Percentiles rank a stretch among this genome's conserved stretches.
Evolutionary conservation across 2,113 vertebrate species (phyloP).

Genomic region (Pao palembangensis): DNA sequence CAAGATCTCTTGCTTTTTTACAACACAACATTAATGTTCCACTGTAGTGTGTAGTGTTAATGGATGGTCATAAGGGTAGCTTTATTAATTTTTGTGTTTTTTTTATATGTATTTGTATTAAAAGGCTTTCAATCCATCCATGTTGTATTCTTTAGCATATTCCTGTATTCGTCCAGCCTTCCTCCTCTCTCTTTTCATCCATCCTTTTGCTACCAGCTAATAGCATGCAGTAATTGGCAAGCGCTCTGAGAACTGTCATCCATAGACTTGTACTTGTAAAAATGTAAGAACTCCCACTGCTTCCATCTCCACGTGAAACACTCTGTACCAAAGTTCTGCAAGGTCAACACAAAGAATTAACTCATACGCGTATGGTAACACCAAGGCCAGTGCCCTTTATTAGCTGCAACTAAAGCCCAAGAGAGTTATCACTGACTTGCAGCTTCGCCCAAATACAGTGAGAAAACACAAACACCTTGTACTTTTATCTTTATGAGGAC

Average conservation of each 20-base stretch:
- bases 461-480: too few species aligned
- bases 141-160: background rate
- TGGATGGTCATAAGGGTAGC: too few species aligned
- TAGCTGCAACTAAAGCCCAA: too few species aligned
- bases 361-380: slow-evolving; percentile 9
- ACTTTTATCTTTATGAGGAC: too few species aligned
- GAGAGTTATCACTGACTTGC: slow-evolving; percentile 9
- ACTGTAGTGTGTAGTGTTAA: too few species aligned
- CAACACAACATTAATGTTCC: too few species aligned
- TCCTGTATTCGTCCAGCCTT: background rate
- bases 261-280: slow-evolving; percentile 57
- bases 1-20: too few species aligned
- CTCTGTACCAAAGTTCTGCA: slow-evolving; percentile 19
- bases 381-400: background rate
- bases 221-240: slow-evolving; percentile 58
- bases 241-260: slow-evolving; percentile 44
- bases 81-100: background rate
- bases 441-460: slow-evolving; percentile 23
- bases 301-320: slow-evolving; percentile 17
- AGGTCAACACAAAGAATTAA: background rate
- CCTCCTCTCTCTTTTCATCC: background rate
- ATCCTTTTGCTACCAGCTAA: slow-evolving; percentile 40
- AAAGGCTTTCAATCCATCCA: background rate
- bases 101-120: background rate
- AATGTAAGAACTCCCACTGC: slow-evolving; percentile 50